Evolutionary conservation across 2,888 invertebrate species (phyloP).

Genomic region (Apamea sordens): DNA sequence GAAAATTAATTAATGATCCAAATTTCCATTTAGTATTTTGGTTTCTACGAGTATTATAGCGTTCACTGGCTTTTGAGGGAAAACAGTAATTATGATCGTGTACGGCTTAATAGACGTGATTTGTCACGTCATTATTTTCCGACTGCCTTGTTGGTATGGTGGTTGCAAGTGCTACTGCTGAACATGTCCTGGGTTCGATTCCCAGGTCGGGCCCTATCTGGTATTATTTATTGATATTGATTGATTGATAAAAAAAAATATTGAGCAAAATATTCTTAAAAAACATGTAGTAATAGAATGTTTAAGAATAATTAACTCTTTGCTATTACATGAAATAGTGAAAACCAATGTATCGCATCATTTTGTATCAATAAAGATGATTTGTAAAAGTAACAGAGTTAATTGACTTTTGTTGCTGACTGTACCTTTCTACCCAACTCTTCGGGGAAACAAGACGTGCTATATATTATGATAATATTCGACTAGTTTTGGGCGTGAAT

Average conservation of each 20-base stretch:
- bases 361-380: too few relatives aligned
- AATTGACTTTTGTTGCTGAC: too few relatives aligned
- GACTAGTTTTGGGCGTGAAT: not conserved
- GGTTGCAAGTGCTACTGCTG: not conserved
- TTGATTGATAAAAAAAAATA: too few relatives aligned
- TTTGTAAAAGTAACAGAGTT: too few relatives aligned
- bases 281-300: too few relatives aligned
- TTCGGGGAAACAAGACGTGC: not conserved
- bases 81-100: not conserved
- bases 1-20: constrained; percentile 35
- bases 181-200: not conserved
- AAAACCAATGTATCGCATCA: too few relatives aligned
- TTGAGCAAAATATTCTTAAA: too few relatives aligned
- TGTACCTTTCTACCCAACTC: not conserved
- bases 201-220: not conserved
- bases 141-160: not conserved
- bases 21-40: constrained; percentile 38
- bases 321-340: too few relatives aligned
- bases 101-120: not conserved
- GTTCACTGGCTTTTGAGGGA: not conserved
- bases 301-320: too few relatives aligned
- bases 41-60: constrained; percentile 12
- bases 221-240: too few relatives aligned
- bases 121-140: not conserved
- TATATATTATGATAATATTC: not conserved